Evolutionary conservation across 2,113 vertebrate genomes (phyloP), one percentile per base, ranked within the genome.

Genomic region (Catagonus wagneri): DNA sequence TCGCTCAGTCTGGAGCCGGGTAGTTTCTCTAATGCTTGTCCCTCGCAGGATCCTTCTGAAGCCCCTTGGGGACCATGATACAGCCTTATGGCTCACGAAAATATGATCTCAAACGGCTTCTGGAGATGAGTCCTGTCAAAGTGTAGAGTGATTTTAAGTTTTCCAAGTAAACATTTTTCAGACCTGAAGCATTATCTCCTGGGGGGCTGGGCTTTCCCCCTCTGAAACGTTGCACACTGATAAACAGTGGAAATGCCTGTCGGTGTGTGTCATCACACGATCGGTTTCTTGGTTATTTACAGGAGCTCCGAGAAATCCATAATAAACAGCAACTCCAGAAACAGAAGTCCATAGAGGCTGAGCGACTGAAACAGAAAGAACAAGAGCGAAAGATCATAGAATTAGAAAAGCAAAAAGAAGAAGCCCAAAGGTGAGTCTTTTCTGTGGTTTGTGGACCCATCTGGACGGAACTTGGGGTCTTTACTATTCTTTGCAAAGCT

Each of bases 271-370:
- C 25, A 7, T 83, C 27, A 32, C n/a, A 25, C 20, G 34, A 79
- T 54, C 23, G 66, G 22, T 80, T 94, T 95, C 69, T 97, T 93
- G 56, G 23, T 60, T 93, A 50, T 92, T 97, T 96, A 79, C 98
- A 99, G 99, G 99, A 99, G 95, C 98, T 99, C 96, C 98, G 99
- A 97, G 99, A 99, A 98, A 99, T 99, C 97, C 99, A 99, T 96
- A 99, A 97, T 97, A 99, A 99, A 74, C 99, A 99, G 97, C 99
- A 99, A 93, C 98, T 99, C 65, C 99, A 99, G 98, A 99, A 99
- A 94, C 99, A 99, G 94, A 99, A 99, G 95, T 98, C 95, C 75
- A 93, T 98, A 68, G 99, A 99, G 96, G 98, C 98, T 9, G 99
- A 99, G 94, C 98, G 88, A 22, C 88, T 99, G 93, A 99, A 98